These are phyloP conservation scores for Trogon melanurus DNA, from an alignment of 2,113 vertebrate species.

Conservation along the genomic window DNA sequence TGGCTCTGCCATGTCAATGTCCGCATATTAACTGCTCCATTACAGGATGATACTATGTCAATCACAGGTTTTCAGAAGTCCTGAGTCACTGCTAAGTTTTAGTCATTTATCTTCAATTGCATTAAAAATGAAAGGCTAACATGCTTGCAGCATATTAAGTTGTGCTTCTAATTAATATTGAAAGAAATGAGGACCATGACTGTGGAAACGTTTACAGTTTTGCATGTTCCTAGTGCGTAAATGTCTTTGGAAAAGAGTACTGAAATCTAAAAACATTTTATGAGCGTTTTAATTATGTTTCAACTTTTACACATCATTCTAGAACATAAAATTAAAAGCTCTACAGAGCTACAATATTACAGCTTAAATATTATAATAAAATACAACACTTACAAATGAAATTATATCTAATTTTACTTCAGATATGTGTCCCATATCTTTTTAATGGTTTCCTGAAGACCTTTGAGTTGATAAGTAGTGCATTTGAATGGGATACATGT, in stretches of 20 bases:
- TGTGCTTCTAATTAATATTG: not conserved
- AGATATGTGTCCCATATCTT: slow-evolving; percentile 51
- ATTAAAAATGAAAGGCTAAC: slow-evolving; percentile 52
- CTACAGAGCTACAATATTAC: slow-evolving; percentile 18
- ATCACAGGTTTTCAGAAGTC: slow-evolving; percentile 3
- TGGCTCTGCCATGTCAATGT: slow-evolving; percentile 1
- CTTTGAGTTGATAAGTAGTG: slow-evolving; percentile 61
- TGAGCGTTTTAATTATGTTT: not conserved
- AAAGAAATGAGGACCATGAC: not conserved
- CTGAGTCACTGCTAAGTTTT: not conserved
- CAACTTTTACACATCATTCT: not conserved
- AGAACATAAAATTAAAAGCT: slow-evolving; percentile 54
- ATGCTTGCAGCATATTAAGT: slow-evolving; percentile 42
- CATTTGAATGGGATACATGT: slow-evolving; percentile 72
- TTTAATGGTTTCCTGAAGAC: slow-evolving; percentile 66
- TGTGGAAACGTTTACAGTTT: not conserved
- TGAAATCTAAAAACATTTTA: not conserved
- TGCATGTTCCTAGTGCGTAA: not conserved
- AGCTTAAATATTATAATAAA: slow-evolving; percentile 59
- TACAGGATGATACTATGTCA: slow-evolving; percentile 24
- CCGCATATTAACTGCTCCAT: slow-evolving; percentile 45
- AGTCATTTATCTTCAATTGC: slow-evolving; percentile 21
- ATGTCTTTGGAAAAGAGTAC: not conserved
- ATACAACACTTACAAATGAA: slow-evolving; percentile 62
- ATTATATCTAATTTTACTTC: slow-evolving; percentile 56